Conservation (phyloP, 1,140 invertebrate genomes). For the Tribolium castaneum region DNA sequence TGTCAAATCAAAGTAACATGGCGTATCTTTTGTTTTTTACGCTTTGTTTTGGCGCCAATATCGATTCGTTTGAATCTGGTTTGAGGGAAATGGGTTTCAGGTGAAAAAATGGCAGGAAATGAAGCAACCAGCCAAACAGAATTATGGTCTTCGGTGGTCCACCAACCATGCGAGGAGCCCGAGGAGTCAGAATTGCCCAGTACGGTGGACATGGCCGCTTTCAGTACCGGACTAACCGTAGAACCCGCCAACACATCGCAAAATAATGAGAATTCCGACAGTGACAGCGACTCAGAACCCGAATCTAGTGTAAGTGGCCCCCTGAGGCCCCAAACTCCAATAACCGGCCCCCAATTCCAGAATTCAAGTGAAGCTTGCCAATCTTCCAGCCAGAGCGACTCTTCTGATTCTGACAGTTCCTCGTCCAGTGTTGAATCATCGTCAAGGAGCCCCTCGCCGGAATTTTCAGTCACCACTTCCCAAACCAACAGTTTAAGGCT, state of each 20-base stretch:
- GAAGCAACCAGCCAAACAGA: slow-evolving; percentile 60
- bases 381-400: slow-evolving; percentile 60
- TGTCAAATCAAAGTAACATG: slow-evolving; percentile 37
- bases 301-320: slow-evolving; percentile 64
- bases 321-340: background rate
- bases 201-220: slow-evolving; percentile 74
- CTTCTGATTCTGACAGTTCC: slow-evolving; percentile 62
- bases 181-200: slow-evolving; percentile 71
- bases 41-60: slow-evolving; percentile 56
- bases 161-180: slow-evolving; percentile 71
- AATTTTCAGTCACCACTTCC: slow-evolving; percentile 61
- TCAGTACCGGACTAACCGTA: slow-evolving; percentile 58
- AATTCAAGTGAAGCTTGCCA: slow-evolving; percentile 62
- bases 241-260: slow-evolving; percentile 56
- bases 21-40: slow-evolving; percentile 37
- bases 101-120: slow-evolving; percentile 61
- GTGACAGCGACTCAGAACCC: slow-evolving; percentile 62
- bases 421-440: slow-evolving; percentile 60
- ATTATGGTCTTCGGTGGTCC: slow-evolving; percentile 71
- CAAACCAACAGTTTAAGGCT: slow-evolving; percentile 60
- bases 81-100: slow-evolving; percentile 19
- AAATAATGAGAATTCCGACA: slow-evolving; percentile 55
- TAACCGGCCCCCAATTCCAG: slow-evolving; percentile 48
- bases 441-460: slow-evolving; percentile 57
- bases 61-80: slow-evolving; percentile 42